Evolutionary conservation across 1,140 invertebrate species (phyloP), one percentile per base, ranked within the genome.

Genomic region (Andricus grossulariae): DNA sequence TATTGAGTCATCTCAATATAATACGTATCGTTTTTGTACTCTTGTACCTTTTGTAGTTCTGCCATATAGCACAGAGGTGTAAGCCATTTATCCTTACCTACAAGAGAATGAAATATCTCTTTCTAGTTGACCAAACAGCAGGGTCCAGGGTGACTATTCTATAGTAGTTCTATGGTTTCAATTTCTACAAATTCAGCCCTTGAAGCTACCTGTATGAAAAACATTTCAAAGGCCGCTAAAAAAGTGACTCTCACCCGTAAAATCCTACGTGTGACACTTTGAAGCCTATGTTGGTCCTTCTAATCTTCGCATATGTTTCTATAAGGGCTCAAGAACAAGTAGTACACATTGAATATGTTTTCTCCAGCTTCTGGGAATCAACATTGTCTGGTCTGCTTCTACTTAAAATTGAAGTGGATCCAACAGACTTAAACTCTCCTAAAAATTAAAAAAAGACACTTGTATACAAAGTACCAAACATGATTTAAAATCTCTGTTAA

Each of bases 1-100:
- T n/a, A 66, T 66, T 66, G 60, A 66, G 60, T 39, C 60, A 16
- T 66, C 60, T 39, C 25, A 66, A 66, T 66, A 66, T 66, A 66
- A 66, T 39, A 66, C 60, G 15, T 66, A 39, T 66, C n/a, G n/a
- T 66, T 66, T 45, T 66, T 16, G 32, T 66, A 39, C 25, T 13
- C 32, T 39, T 66, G 25, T 66, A 39, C 15, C 13, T 39, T 66
- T 66, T 66, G 25, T 66, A n/a, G 3, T 8, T 45, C n/a, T 25
- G 1, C 8, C 18, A 18, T 19, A 54, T 18, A 54, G 52, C 39
- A 45, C 39, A 21, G 10, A 25, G 21, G 32, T 16, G 60, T 11
- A 16, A 66, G 60, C 60, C 32, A 66, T 66, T 32, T 32, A 32
- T 66, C 60, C 39, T 39, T 5, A 66, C 8, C 15, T 10, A 4